Conservation (phyloP, 1,140 invertebrate species). For the Octopus bimaculoides region DNA sequence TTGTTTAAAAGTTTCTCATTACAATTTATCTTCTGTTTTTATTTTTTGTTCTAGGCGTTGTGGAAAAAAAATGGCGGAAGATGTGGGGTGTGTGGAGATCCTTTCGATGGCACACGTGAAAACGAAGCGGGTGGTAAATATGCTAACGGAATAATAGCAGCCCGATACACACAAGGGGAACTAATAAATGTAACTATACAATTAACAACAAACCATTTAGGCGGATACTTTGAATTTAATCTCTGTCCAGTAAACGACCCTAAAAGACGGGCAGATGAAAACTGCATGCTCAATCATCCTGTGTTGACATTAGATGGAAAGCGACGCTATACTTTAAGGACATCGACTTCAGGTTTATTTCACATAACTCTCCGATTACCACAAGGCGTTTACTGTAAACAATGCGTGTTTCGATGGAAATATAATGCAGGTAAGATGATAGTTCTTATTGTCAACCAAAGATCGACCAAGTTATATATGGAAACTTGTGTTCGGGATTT, state of each 20-base stretch:
- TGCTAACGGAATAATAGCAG: conserved; percentile 15
- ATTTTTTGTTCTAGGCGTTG: conserved; percentile 30
- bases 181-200: neutral
- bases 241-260: conserved; percentile 68
- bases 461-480: too few relatives aligned
- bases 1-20: too few relatives aligned
- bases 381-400: conserved; percentile 35
- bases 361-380: conserved; percentile 39
- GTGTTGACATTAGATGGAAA: conserved; percentile 13
- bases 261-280: conserved; percentile 10
- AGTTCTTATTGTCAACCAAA: too few relatives aligned
- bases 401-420: conserved; percentile 54
- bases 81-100: conserved; percentile 59
- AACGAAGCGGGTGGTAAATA: conserved; percentile 38
- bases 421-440: conserved; percentile 46
- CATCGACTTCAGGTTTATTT: conserved; percentile 9
- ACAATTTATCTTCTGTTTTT: neutral
- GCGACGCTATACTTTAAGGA: conserved; percentile 10
- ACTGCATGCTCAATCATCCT: conserved; percentile 21
- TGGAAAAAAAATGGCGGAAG: conserved; percentile 50
- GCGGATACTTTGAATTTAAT: conserved; percentile 82
- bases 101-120: conserved; percentile 21
- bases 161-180: neutral
- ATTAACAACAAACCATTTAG: neutral
- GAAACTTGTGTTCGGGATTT: too few relatives aligned